Percentiles rank a stretch among this genome's conserved stretches.
phyloP scores from a whole-genome alignment of 2,797 vertebrate species.

The Discoglossus pictus region DNA sequence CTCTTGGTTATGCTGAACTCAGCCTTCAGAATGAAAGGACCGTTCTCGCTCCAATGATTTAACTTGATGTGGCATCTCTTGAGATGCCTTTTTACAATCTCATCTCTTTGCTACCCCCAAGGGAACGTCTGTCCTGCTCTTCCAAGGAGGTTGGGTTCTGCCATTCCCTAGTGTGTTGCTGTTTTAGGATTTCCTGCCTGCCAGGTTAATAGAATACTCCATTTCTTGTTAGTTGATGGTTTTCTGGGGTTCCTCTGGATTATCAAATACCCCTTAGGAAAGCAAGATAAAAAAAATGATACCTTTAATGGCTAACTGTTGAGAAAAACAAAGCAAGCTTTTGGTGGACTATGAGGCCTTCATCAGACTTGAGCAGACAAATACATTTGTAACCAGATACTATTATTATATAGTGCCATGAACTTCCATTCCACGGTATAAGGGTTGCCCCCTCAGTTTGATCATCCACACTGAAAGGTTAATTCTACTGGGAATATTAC shows the following conservation, averaged over 20 bases:
- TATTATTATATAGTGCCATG: too few species aligned
- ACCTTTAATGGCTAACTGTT: too few species aligned
- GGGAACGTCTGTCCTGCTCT: constrained; percentile 48
- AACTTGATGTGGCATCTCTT: constrained; percentile 52
- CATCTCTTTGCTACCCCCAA: constrained; percentile 46
- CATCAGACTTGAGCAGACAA: too few species aligned
- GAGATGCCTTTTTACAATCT: constrained; percentile 51
- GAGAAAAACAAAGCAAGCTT: too few species aligned
- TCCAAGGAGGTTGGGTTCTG: constrained; percentile 45
- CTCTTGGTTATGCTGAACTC: constrained; percentile 51
- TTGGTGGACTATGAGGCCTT: too few species aligned
- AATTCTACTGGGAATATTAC: too few species aligned
- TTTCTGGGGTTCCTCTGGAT: background rate
- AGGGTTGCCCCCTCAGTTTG: too few species aligned
- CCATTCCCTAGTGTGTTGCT: constrained; percentile 26
- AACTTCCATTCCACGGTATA: too few species aligned
- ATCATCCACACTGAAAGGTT: too few species aligned
- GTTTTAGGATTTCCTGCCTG: constrained; percentile 32
- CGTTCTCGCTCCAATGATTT: constrained; percentile 48
- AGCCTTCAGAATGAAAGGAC: constrained; percentile 49
- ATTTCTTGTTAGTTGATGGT: constrained; percentile 1
- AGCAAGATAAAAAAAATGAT: too few species aligned
- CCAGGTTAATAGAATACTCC: constrained; percentile 41
- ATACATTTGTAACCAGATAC: too few species aligned
- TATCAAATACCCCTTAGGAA: background rate